A percentile compares a stretch with the other conserved stretches of the same genome.
Evolutionary conservation across 2,113 vertebrate species (phyloP).

Genomic region (Lepidothrix coronata): DNA sequence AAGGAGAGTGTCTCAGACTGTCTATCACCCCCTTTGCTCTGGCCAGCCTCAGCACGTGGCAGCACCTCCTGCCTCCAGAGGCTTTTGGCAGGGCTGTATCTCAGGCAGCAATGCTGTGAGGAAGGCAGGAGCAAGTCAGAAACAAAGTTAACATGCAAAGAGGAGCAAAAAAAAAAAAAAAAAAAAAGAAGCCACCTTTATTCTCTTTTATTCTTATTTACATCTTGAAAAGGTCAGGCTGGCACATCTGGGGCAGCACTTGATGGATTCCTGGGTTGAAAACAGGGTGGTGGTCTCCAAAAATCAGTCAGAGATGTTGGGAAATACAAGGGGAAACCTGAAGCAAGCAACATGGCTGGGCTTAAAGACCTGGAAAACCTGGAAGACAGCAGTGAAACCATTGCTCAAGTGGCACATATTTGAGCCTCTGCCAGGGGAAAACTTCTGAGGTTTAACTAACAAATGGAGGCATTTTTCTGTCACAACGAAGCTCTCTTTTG

Average conservation of each 20-base stretch:
- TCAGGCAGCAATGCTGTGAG: neutral
- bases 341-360: neutral
- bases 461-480: slow-evolving; percentile 9
- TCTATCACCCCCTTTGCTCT: neutral
- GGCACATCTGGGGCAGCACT: accelerated
- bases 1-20: neutral
- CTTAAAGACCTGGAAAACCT: neutral
- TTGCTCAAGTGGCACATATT: neutral
- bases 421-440: slow-evolving; percentile 39
- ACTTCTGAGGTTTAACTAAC: slow-evolving; percentile 13
- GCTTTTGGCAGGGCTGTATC: neutral
- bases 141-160: neutral
- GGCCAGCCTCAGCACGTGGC: neutral
- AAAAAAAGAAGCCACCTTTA: neutral
- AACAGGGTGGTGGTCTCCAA: neutral
- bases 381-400: neutral
- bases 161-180: neutral
- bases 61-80: neutral
- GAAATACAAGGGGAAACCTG: neutral
- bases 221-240: neutral
- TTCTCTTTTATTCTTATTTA: neutral
- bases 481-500: slow-evolving; percentile 11
- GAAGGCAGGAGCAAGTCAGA: neutral
- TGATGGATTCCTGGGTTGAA: neutral
- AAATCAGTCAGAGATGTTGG: neutral